phyloP scores from a whole-genome alignment of 2,797 vertebrate genomes.

The Antennarius maculatus region DNA sequence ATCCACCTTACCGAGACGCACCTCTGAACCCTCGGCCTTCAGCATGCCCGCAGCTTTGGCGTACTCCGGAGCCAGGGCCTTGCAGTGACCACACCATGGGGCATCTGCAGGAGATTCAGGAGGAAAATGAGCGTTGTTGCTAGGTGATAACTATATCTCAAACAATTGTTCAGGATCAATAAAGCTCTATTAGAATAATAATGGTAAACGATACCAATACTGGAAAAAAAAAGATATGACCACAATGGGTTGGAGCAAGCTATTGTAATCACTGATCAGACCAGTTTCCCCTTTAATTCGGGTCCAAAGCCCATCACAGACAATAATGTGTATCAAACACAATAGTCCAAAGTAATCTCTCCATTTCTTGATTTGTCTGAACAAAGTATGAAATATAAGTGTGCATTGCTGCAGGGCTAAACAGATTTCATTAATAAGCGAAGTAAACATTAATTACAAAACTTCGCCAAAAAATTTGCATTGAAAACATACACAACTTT shows the following conservation, averaged over 20 bases:
- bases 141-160: neutral
- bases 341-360: neutral
- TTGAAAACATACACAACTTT: neutral
- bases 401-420: neutral
- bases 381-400: neutral
- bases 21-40: constrained; percentile 87
- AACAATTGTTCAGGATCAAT: neutral
- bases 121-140: neutral
- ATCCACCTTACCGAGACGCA: constrained; percentile 93
- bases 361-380: neutral
- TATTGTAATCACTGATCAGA: neutral
- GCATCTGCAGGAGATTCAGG: constrained; percentile 83
- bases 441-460: neutral
- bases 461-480: neutral
- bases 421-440: neutral
- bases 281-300: neutral
- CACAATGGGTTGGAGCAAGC: neutral
- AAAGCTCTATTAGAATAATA: neutral
- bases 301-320: neutral
- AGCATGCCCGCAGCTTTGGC: constrained; percentile 91
- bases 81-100: constrained; percentile 99
- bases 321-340: neutral
- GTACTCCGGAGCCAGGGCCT: constrained; percentile 93
- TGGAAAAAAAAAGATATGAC: neutral
- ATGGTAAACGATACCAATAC: neutral